Evolutionary conservation across 2,113 vertebrate species (phyloP).

Genomic region (Dipodomys ordii): DNA sequence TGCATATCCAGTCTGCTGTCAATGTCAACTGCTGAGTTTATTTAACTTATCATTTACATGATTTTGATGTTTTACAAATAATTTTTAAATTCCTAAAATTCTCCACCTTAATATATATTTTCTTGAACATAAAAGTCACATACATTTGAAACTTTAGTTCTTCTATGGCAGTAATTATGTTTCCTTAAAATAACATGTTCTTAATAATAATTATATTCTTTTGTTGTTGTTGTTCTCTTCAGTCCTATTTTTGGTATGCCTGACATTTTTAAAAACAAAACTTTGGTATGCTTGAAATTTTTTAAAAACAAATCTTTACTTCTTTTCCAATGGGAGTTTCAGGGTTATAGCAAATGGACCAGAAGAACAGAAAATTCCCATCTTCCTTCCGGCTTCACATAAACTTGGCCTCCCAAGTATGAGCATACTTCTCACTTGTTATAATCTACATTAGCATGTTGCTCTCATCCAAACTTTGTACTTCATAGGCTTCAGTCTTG

Average conservation of each 20-base stretch:
- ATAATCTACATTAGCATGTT: background rate
- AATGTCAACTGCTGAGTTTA: background rate
- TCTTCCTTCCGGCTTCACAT: background rate
- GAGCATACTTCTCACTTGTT: background rate
- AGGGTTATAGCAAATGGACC: background rate
- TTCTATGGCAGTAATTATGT: no score
- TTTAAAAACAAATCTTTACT: background rate
- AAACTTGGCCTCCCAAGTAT: background rate
- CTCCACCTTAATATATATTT: background rate
- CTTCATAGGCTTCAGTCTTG: background rate
- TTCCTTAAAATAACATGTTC: no score
- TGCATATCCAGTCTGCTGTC: background rate
- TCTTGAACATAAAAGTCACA: background rate
- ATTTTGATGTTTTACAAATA: background rate
- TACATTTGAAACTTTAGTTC: no score
- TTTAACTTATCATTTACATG: background rate
- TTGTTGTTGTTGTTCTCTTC: background rate
- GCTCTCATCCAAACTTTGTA: background rate
- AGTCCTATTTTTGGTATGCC: background rate
- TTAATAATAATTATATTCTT: no score
- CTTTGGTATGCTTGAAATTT: background rate
- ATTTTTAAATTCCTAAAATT: background rate
- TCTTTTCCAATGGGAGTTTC: background rate
- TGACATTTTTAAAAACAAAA: background rate
- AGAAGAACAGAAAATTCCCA: background rate